Base-by-base conservation (phyloP, 2,113 vertebrate genomes). In the Gobius niger region DNA sequence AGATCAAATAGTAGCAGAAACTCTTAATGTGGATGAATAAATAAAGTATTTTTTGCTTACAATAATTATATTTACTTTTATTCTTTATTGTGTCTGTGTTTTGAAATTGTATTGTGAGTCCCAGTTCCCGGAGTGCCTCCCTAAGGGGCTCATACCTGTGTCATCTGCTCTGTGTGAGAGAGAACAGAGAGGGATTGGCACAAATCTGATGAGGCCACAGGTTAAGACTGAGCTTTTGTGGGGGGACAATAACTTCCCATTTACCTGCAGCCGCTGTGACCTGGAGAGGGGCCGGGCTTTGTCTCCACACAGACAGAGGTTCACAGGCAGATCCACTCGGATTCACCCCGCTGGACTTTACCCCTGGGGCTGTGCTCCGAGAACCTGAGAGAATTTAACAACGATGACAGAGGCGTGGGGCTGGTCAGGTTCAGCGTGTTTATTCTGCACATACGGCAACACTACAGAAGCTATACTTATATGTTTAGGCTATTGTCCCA, bases 251-350 rank as follows among this genome's bases (percentile, higher is more conserved):
- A 63, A 82, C 85, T 84, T 91, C 85, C 84, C 90, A 88, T 93
- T 93, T 93, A 93, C 91, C 91, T 92, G 90, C 85, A 83, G 84
- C 78, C 82, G 90, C 89, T 90, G 90, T 93, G 89, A 92, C 90
- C 88, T 81, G 67, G 47, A 81, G 78, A 83, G 85, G 90, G 88
- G 66, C 81, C 77, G 73, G 77, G 82, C 79, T 91, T 93, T 93
- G 90, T 93, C 87, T 92, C 82, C 19, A 70, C 73, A 90, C 88
- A 91, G 90, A 92, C 83, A 80, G 76, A 87, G 80, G 85, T 87
- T 88, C 84, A 85, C 83, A 73, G 86, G 88, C 81, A 69, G 90
- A 89, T 90, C 80, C 68, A 79, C 86, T 90, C 67, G 87, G 88
- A 83, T 90, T 61, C 85, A 80, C 85, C 79, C 89, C 85, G 89